Conservation (phyloP, 2,113 vertebrate genomes). For the Leucopsar rothschildi region DNA sequence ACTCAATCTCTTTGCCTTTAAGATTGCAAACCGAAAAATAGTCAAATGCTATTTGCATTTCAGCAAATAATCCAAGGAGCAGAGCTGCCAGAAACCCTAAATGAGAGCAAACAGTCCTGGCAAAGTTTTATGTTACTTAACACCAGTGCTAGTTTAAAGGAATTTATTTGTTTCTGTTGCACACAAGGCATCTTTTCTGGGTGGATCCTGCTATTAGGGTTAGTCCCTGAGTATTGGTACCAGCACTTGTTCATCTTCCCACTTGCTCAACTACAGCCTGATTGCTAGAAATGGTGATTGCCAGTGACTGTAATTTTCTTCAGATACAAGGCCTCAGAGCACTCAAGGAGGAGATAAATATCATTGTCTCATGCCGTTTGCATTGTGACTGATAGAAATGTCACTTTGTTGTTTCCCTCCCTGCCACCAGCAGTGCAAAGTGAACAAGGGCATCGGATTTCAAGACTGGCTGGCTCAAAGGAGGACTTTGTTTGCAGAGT, state of each 20-base stretch:
- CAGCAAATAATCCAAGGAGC: constrained; percentile 27
- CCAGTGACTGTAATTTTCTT: not conserved
- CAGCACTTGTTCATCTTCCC: constrained; percentile 8
- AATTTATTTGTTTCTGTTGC: constrained; percentile 25
- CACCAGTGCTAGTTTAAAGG: constrained; percentile 8
- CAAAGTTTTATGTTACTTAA: not conserved
- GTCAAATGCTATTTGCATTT: not conserved
- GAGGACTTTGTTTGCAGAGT: constrained; percentile 13
- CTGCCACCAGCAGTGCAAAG: constrained; percentile 19
- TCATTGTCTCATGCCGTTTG: not conserved
- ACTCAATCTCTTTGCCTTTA: not conserved
- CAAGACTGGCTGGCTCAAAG: constrained; percentile 32
- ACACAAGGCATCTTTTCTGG: not conserved
- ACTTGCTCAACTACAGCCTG: not conserved
- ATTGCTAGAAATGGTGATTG: not conserved
- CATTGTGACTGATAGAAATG: not conserved
- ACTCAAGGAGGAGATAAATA: constrained; percentile 14
- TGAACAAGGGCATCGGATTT: constrained; percentile 24
- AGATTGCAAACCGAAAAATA: not conserved
- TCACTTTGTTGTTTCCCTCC: constrained; percentile 20
- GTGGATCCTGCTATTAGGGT: not conserved
- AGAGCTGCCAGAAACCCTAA: constrained; percentile 22
- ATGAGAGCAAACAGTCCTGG: constrained; percentile 30
- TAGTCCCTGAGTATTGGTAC: not conserved
- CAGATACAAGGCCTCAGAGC: not conserved